Percentiles rank a stretch among this genome's conserved stretches.
Evolutionary conservation across 2,113 vertebrate genomes (phyloP).

Genomic region (Sinocyclocheilus anshuiensis): DNA sequence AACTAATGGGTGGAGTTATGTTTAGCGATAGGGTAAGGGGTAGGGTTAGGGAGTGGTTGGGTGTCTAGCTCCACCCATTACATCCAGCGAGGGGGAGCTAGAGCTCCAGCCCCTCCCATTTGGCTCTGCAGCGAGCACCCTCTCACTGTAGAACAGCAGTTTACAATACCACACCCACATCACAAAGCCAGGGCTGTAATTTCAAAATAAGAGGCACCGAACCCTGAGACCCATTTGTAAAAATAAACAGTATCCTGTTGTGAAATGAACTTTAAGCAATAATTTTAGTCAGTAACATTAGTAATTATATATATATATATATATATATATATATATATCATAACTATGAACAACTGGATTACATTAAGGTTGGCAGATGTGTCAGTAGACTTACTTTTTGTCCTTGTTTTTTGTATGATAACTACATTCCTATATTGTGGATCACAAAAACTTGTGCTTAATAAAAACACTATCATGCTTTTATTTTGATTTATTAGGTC

Average conservation of each 20-base stretch:
- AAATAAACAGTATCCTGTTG: neutral
- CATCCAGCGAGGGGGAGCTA: no score
- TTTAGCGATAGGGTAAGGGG: no score
- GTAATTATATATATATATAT: no score
- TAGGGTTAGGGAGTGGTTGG: no score
- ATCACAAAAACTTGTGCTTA: neutral
- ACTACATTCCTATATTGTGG: no score
- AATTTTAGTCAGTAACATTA: neutral
- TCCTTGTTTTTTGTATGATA: no score
- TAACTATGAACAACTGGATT: neutral
- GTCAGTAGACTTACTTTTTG: neutral
- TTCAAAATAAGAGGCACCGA: conserved; percentile 20
- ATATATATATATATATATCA: neutral
- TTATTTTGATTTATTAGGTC: neutral
- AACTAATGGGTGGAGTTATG: no score
- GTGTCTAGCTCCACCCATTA: no score
- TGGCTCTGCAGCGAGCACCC: no score
- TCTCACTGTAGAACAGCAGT: neutral
- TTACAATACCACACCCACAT: neutral
- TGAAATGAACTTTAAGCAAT: neutral
- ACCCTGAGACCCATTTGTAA: neutral
- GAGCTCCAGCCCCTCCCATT: no score
- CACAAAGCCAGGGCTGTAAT: neutral
- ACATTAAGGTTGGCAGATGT: neutral
- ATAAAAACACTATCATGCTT: neutral